These are phyloP conservation scores for Ameiurus melas DNA, from an alignment of 2,113 vertebrate species.

Conservation along the genomic window DNA sequence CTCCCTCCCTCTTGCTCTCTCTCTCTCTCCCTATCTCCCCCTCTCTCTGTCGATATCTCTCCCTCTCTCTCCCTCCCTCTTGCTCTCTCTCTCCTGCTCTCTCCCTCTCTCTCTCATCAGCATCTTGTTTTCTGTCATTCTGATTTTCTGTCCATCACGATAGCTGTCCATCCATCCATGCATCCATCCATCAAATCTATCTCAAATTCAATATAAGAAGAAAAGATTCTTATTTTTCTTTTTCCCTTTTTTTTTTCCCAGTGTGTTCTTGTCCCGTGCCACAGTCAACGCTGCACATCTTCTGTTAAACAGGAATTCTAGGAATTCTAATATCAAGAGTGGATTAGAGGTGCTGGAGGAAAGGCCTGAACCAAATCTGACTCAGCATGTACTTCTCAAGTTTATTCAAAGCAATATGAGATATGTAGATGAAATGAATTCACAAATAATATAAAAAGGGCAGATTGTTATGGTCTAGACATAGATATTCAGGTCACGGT, in stretches of 20 bases:
- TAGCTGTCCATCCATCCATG: background rate
- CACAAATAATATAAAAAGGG: background rate
- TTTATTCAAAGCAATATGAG: constrained; percentile 12
- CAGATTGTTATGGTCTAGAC: constrained; percentile 19
- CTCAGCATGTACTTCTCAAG: background rate
- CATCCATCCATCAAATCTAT: background rate
- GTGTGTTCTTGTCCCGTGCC: background rate
- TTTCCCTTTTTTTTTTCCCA: background rate
- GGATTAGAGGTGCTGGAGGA: background rate
- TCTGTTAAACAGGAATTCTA: constrained; percentile 49
- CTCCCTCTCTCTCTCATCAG: background rate
- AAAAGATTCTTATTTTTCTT: background rate
- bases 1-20: too few relatives aligned
- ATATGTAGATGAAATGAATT: constrained; percentile 19
- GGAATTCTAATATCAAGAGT: constrained; percentile 21
- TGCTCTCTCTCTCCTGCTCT: constrained; percentile 19
- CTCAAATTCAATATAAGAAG: too few relatives aligned
- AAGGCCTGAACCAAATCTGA: background rate
- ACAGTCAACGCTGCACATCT: constrained; percentile 9
- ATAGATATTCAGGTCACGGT: background rate
- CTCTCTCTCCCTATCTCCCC: too few relatives aligned
- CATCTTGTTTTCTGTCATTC: background rate
- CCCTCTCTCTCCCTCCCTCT: background rate
- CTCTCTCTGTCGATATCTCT: too few relatives aligned
- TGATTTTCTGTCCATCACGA: background rate